Evolutionary conservation across 2,113 vertebrate genomes (phyloP).

Genomic region (Vimba vimba): DNA sequence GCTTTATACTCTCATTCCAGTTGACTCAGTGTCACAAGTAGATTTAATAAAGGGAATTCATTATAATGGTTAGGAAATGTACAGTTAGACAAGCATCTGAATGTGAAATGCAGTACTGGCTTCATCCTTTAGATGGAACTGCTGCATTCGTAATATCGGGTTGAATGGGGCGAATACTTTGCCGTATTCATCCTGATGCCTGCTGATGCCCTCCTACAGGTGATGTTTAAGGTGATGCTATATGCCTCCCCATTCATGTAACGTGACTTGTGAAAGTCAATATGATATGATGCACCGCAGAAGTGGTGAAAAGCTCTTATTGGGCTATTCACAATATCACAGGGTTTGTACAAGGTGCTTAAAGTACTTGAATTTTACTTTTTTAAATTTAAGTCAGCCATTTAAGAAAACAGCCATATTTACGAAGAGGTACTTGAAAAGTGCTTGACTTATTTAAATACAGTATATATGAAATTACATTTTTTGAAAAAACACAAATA

Average conservation of each 20-base stretch:
- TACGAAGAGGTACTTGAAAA: too few relatives aligned
- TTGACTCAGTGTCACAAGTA: constrained; percentile 33
- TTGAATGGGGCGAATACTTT: neutral
- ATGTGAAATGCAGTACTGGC: constrained; percentile 65
- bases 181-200: neutral
- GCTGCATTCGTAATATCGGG: constrained; percentile 71
- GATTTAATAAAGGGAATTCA: constrained; percentile 47
- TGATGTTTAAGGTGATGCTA: constrained; percentile 17
- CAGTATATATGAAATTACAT: too few relatives aligned
- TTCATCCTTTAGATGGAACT: constrained; percentile 76
- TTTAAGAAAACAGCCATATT: too few relatives aligned
- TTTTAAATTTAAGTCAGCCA: too few relatives aligned
- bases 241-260: neutral
- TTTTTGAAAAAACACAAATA: too few relatives aligned
- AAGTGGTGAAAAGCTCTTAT: neutral
- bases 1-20: constrained; percentile 53
- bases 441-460: too few relatives aligned
- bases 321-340: neutral
- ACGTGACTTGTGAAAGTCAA: neutral
- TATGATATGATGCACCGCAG: neutral
- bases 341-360: too few relatives aligned
- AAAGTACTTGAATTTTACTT: too few relatives aligned
- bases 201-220: neutral
- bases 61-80: constrained; percentile 57
- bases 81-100: constrained; percentile 26